Evolutionary conservation across 2,113 vertebrate species (phyloP), one percentile per base, ranked within the genome.

Genomic region (Brevimyrus niger): DNA sequence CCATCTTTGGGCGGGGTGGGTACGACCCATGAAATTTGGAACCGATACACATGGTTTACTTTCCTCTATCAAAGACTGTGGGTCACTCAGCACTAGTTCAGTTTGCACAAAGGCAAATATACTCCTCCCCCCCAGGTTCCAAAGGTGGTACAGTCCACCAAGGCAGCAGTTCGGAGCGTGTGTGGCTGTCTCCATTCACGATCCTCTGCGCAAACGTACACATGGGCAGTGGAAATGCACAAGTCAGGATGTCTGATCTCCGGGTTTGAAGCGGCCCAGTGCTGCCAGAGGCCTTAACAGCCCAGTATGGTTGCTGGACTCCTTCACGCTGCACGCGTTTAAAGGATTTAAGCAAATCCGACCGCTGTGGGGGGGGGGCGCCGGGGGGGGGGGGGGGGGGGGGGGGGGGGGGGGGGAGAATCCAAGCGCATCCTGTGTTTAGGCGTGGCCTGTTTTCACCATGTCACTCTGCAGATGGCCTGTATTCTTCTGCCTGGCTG

Each of bases 401-500:
- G 38, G 65, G 27, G 47, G 38, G 31, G 42, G 15, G 47, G 50
- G 53, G 27, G 42, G 65, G 4, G 17, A 1, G 4, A 38, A 51
- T 87, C 87, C 89, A 89, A 90, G 92, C 88, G 92, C 91, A 86
- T 90, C 88, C 88, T 91, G 91, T 89, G 85, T 87, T 31, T 89
- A 89, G 84, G 90, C 84, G 88, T 87, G 86, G 93, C 92, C 92
- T 93, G 90, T 92, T 92, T 91, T 89, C 89, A 92, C 90, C 89
- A 84, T 93, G 91, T 92, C 94, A 92, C 93, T 92, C 88, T 93
- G 92, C 92, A 92, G 93, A 93, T 94, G 93, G 93, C 93, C 95
- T 94, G 93, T 93, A 94, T 95, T 92, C 94, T 94, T 95, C 94
- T 92, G 92, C 94, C 87, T 93, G 92, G 85, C 89, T 95, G 94